Percentiles rank a stretch among this genome's conserved stretches.
Evolutionary conservation across 2,797 vertebrate genomes (phyloP).

Genomic region (Pelodytes ibericus): DNA sequence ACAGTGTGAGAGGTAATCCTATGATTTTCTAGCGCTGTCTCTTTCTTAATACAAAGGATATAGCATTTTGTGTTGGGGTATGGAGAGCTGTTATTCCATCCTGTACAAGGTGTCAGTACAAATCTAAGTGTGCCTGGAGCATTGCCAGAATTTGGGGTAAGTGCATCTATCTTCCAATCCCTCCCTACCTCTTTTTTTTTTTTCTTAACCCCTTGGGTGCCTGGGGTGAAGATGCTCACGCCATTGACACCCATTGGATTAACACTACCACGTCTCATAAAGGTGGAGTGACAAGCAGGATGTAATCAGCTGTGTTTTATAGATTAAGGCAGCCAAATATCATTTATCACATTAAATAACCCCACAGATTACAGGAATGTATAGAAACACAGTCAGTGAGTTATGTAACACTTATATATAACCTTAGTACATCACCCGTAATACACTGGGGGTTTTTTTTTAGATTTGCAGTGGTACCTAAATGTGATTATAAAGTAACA

Average conservation of each 20-base stretch:
- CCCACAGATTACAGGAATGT: too few species aligned
- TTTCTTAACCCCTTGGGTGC: neutral
- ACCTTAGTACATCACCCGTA: too few species aligned
- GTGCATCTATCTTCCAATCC: constrained; percentile 20
- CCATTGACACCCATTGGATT: neutral
- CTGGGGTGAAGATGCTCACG: neutral
- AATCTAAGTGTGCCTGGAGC: constrained; percentile 22
- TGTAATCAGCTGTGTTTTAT: too few species aligned
- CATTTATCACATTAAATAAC: too few species aligned
- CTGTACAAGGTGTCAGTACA: constrained; percentile 8
- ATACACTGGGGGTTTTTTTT: too few species aligned
- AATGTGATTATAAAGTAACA: neutral
- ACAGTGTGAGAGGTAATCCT: constrained; percentile 20
- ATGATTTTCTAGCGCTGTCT: neutral
- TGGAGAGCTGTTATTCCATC: constrained; percentile 3
- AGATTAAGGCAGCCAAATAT: too few species aligned
- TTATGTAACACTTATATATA: too few species aligned
- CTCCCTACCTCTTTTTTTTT: neutral
- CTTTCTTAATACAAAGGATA: constrained; percentile 2
- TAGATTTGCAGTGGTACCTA: neutral
- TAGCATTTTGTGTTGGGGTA: constrained; percentile 1
- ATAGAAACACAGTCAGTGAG: too few species aligned
- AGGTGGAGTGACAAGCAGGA: neutral
- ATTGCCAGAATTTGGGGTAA: constrained; percentile 30
- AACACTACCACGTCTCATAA: neutral